These are phyloP conservation scores for Passer montanus DNA, from an alignment of 2,113 vertebrate species.

Conservation along the genomic window DNA sequence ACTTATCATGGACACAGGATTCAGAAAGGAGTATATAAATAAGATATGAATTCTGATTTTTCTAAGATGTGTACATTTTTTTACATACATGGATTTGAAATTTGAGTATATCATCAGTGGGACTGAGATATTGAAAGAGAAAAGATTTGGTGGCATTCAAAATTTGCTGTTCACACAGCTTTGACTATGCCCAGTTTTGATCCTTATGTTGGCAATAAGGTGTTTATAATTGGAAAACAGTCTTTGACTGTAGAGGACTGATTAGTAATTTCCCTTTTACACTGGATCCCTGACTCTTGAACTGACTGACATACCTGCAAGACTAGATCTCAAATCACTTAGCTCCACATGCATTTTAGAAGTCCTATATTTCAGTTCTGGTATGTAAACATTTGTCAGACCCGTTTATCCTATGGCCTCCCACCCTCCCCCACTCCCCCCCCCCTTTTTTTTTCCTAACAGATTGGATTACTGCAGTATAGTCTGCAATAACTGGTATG, in stretches of 20 bases:
- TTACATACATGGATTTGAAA: background rate
- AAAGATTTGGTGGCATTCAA: background rate
- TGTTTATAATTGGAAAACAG: background rate
- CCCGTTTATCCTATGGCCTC: background rate
- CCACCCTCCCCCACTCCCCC: no score
- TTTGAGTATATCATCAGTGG: background rate
- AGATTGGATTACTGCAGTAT: background rate
- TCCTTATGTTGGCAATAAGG: background rate
- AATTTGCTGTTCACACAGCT: background rate
- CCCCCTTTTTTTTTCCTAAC: background rate
- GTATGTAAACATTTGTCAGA: background rate
- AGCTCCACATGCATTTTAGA: background rate
- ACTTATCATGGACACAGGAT: background rate
- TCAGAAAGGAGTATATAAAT: background rate
- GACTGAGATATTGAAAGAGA: background rate
- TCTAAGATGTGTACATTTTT: background rate
- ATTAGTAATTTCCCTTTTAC: background rate
- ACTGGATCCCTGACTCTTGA: background rate
- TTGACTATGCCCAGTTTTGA: background rate
- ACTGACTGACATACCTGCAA: background rate
- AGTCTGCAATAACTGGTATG: background rate
- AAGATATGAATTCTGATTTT: background rate
- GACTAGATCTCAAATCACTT: background rate
- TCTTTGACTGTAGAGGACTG: background rate
- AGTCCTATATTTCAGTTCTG: background rate